Percentiles rank a stretch among this genome's conserved stretches.
phyloP scores from a whole-genome alignment of 2,888 invertebrate species.

The Desoria tigrina region DNA sequence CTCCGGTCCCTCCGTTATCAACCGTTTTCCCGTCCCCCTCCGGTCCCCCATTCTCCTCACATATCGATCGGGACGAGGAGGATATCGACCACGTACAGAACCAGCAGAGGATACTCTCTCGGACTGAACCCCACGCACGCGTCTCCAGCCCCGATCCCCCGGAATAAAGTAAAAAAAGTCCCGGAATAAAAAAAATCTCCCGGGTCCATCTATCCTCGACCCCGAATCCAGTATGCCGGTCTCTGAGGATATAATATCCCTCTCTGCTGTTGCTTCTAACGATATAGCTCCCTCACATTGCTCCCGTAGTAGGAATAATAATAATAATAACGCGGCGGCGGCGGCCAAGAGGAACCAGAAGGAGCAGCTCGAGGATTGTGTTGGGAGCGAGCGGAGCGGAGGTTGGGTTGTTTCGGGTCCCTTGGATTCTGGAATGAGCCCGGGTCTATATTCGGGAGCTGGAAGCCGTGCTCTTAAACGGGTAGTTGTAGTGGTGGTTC shows the following conservation, averaged over 20 bases:
- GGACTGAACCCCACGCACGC: background rate
- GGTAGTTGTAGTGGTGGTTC: too few species aligned
- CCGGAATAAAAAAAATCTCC: constrained; percentile 12
- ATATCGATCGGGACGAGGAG: constrained; percentile 24
- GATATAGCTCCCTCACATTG: background rate
- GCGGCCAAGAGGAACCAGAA: too few species aligned
- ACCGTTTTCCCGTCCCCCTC: constrained; percentile 8
- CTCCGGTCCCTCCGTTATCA: constrained; percentile 4
- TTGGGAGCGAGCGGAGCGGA: background rate
- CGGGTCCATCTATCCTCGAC: constrained; percentile 8
- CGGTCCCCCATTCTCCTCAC: constrained; percentile 25
- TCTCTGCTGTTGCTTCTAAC: background rate
- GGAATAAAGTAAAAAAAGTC: too few species aligned
- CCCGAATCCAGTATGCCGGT: constrained; percentile 1
- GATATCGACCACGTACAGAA: constrained; percentile 3
- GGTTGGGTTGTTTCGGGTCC: too few species aligned
- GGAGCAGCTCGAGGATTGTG: background rate
- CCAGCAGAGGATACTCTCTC: background rate
- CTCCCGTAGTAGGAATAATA: background rate
- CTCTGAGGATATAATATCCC: background rate
- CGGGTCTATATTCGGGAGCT: too few species aligned
- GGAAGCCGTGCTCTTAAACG: too few species aligned
- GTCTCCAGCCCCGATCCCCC: background rate
- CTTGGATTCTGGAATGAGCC: too few species aligned
- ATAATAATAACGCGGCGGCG: constrained; percentile 6